Base-by-base conservation (phyloP, 2,888 invertebrate genomes). In the Lepidochrysops patricia region DNA sequence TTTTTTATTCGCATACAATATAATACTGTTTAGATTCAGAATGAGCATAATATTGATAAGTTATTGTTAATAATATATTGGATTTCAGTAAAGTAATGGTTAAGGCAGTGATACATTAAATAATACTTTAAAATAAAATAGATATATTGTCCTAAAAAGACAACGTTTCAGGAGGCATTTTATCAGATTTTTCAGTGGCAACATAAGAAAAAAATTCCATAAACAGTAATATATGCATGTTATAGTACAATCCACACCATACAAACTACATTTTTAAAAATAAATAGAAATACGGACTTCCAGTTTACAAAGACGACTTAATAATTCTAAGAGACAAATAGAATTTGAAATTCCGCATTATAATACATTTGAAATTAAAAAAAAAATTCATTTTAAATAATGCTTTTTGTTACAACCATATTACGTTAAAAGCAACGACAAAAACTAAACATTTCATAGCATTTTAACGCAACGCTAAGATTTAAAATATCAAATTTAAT, bases 1-100 rank as follows among this genome's bases (percentile, higher is more conserved):
- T 62, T 62, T 50, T 58, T 58, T 65, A 62, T 64, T 64, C 2
- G 9, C 32, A 54, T 54, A 54, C 54, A 29, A 29, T 80, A 81
- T 79, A 79, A 67, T 63, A 80, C 81, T 84, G 82, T 82, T 80
- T 80, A 82, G 69, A 70, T 63, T 64, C 69, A 70, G 70, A 5
- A 12, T 7, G 7, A 9, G 13, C n/a, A 27, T 13, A 13, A 35
- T 35, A 35, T 35, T 35, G 13, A 5, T 13, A 35, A 12, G 34
- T 35, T 35, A 35, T 35, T n/a, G 34, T n/a, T n/a, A 35, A 35
- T n/a, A 13, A 35, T 9, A n/a, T n/a, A n/a, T n/a, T n/a, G n/a
- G n/a, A n/a, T n/a, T n/a, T n/a, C n/a, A n/a, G n/a, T n/a, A n/a
- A n/a, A n/a, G n/a, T n/a, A n/a, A n/a, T n/a, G n/a, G n/a, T n/a